Percentiles rank a stretch among this genome's conserved stretches.
These are phyloP conservation scores for Micromys minutus DNA, from an alignment of 2,113 vertebrate species.

Conservation along the genomic window DNA sequence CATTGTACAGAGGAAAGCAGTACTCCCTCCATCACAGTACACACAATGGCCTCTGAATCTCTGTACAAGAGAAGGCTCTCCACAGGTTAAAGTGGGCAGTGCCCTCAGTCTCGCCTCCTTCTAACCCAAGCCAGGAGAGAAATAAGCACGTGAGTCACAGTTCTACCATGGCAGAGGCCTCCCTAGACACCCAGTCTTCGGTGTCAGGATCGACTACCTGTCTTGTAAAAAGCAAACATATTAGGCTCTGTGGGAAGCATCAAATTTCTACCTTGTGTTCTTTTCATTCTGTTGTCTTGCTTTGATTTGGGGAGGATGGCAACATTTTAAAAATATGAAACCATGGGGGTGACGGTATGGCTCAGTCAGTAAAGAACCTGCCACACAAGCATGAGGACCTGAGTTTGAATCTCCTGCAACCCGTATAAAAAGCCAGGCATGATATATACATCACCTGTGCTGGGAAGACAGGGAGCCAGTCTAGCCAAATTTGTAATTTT, in stretches of 20 bases:
- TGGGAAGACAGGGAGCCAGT: not conserved
- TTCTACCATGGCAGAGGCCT: not conserved
- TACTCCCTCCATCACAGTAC: not conserved
- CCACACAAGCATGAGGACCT: not conserved
- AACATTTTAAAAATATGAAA: conserved; percentile 38
- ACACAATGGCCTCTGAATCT: not conserved
- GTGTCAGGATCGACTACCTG: not conserved
- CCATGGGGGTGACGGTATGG: not conserved
- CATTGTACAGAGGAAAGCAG: not conserved
- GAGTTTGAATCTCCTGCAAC: not conserved
- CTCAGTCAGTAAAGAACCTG: not conserved
- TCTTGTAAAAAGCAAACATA: not conserved
- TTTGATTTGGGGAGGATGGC: not conserved
- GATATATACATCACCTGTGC: not conserved
- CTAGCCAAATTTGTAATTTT: not conserved
- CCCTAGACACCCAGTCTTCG: not conserved
- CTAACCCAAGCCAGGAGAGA: not conserved
- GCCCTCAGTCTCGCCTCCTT: not conserved
- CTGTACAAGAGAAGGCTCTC: not conserved
- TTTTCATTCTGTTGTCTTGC: not conserved
- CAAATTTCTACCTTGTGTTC: not conserved
- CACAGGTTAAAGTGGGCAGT: not conserved
- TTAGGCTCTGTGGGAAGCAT: not conserved
- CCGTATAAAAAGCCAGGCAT: not conserved
- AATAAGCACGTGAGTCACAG: not conserved